These are phyloP conservation scores for Drosophila bocki DNA, from an alignment of 1,140 invertebrate species.

Conservation along the genomic window DNA sequence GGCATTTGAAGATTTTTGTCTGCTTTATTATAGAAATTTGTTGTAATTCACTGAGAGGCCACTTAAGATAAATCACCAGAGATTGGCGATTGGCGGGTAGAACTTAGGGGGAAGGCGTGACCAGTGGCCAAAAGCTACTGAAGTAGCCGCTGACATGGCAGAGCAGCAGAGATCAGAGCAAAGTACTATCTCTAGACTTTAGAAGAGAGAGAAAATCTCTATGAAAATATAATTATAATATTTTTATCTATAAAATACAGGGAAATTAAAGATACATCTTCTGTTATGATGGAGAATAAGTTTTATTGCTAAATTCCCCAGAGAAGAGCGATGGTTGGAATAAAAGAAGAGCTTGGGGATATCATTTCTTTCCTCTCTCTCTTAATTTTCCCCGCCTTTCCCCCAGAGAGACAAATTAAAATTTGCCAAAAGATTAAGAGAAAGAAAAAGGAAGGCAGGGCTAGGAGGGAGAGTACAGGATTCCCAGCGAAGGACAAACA, in stretches of 20 bases:
- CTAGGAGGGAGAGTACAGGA: slow-evolving; percentile 22
- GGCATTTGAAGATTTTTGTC: slow-evolving; percentile 77
- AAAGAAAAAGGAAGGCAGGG: background rate
- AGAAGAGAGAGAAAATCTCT: background rate
- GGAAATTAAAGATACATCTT: background rate
- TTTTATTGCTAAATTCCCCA: slow-evolving; percentile 34
- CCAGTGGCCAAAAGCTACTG: slow-evolving; percentile 62
- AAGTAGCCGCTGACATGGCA: slow-evolving; percentile 62
- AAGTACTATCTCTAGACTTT: background rate
- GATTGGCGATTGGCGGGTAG: slow-evolving; percentile 26
- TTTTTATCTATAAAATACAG: slow-evolving; percentile 13
- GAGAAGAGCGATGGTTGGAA: slow-evolving; percentile 28
- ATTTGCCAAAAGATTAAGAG: slow-evolving; percentile 54
- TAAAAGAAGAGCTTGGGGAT: slow-evolving; percentile 22
- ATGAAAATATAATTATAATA: slow-evolving; percentile 16
- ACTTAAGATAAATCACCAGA: slow-evolving; percentile 78
- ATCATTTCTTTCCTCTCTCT: slow-evolving; percentile 8
- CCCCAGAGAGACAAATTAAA: slow-evolving; percentile 50
- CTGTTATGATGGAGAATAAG: slow-evolving; percentile 7
- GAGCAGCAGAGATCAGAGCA: slow-evolving; percentile 19
- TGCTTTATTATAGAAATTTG: slow-evolving; percentile 83
- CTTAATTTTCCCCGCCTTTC: background rate
- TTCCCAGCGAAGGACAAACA: slow-evolving; percentile 28
- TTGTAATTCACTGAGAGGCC: slow-evolving; percentile 79
- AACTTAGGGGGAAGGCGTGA: slow-evolving; percentile 36